phyloP scores from a whole-genome alignment of 2,797 vertebrate species.

The Etheostoma nigrum region DNA sequence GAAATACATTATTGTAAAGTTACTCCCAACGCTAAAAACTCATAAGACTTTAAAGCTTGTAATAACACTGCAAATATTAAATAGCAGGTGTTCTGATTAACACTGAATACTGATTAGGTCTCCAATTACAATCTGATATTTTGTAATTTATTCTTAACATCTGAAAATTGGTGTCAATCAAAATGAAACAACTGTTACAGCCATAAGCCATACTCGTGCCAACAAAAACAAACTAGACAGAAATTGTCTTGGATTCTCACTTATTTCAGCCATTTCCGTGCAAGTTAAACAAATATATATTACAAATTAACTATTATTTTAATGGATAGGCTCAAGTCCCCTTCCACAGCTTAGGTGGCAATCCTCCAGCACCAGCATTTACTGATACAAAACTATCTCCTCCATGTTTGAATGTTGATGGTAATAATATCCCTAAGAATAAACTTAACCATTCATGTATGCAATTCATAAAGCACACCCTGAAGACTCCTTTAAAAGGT shows the following conservation, averaged over 20 bases:
- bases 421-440: constrained; percentile 27
- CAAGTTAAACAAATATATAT: not conserved
- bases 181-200: not conserved
- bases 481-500: constrained; percentile 25
- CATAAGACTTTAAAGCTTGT: not conserved
- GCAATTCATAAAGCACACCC: constrained; percentile 30
- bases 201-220: not conserved
- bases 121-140: constrained; percentile 3
- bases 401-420: constrained; percentile 18
- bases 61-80: constrained; percentile 7
- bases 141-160: constrained; percentile 7
- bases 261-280: not conserved
- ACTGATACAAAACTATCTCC: not conserved
- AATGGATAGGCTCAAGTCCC: not conserved
- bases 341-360: not conserved
- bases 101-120: constrained; percentile 1
- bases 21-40: not conserved
- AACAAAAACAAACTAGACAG: not conserved
- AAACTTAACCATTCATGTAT: constrained; percentile 41
- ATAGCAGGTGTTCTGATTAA: constrained; percentile 27
- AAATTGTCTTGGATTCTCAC: not conserved
- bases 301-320: not conserved
- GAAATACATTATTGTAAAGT: too few species aligned
- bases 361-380: not conserved
- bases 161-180: constrained; percentile 2